Percentiles rank a stretch among this genome's conserved stretches.
Conservation (phyloP, 2,113 vertebrate genomes). For the Otocyon megalotis region DNA sequence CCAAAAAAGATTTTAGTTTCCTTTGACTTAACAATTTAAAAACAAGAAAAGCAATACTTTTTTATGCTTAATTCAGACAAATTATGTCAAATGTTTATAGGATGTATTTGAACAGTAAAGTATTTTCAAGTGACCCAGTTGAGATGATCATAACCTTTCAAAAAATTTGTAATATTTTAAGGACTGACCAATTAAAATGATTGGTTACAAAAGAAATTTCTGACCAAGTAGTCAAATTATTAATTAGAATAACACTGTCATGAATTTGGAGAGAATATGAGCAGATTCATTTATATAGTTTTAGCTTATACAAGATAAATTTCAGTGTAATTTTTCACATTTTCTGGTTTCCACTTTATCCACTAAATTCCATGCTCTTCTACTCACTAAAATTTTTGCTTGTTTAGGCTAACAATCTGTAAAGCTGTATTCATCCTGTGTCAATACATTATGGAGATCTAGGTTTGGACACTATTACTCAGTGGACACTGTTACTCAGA, state of each 20-base stretch:
- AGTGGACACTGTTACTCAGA: neutral
- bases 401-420: conserved; percentile 8
- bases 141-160: conserved; percentile 7
- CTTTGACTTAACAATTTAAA: neutral
- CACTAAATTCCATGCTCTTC: neutral
- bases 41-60: neutral
- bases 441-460: conserved; percentile 30
- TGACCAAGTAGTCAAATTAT: neutral
- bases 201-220: neutral
- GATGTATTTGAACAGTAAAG: neutral
- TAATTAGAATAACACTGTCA: neutral
- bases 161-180: conserved; percentile 9
- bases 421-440: neutral
- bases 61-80: neutral
- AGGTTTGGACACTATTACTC: neutral
- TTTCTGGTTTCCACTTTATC: neutral
- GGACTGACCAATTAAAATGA: neutral
- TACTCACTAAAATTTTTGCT: neutral
- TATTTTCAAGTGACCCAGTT: neutral
- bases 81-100: neutral
- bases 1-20: neutral
- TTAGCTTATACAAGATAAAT: neutral
- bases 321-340: neutral
- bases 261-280: neutral
- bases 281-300: neutral